Evolutionary conservation across 2,113 vertebrate species (phyloP), one percentile per base, ranked within the genome.

Genomic region (Callionymus lyra): DNA sequence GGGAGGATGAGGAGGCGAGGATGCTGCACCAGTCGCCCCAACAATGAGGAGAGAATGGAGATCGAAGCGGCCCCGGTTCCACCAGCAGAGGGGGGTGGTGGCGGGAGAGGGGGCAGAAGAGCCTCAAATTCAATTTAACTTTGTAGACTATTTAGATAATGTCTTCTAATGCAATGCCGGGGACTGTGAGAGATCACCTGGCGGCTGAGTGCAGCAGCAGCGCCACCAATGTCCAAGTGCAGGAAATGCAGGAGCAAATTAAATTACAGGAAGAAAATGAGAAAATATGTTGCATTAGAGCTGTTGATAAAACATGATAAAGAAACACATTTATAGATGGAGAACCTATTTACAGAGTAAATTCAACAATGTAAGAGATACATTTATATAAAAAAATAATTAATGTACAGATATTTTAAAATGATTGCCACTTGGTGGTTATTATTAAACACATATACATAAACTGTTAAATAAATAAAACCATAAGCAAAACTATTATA

Each of bases 91-190:
- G 38, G 56, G 50, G 32, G 6, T 27, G 21, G 21, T 36, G 34
- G 41, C 27, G 31, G 31, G 13, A 14, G 38, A 17, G 18, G 35
- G 34, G 11, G 2, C 16, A 31, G 17, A 42, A 52, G 67, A 64
- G 63, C 19, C 51, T 48, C 63, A 78, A 84, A 84, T 84, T 82
- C 69, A 76, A 84, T 86, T 84, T 81, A 65, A 77, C 62, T 74
- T 72, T 77, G 76, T 83, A 68, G 77, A 84, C 77, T 75, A 81
- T 81, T 82, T 79, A 82, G 82, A 84, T 80, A 80, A 82, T 83
- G 75, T 81, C 72, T 55, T 47, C 70, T 78, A 79, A 84, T 76
- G 67, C 60, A 76, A 81, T 79, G 68, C 36, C 10, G 45, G 41
- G 51, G 42, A 34, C 55, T 55, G 59, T 66, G 63, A 58, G 61